Evolutionary conservation across 2,888 invertebrate genomes (phyloP).

Genomic region (Nephrocerus scutellatus): DNA sequence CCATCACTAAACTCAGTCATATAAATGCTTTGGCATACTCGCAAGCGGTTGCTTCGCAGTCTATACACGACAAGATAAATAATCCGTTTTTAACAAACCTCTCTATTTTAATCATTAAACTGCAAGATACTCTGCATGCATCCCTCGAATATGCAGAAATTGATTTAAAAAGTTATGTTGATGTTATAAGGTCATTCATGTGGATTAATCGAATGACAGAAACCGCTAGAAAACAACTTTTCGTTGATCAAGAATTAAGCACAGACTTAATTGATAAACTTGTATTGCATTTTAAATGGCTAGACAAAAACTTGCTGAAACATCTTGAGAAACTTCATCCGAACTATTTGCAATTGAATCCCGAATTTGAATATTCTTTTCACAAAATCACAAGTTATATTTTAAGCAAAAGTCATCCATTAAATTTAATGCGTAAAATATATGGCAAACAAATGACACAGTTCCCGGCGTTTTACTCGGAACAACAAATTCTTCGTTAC

Average conservation of each 20-base stretch:
- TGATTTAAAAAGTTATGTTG: conserved; percentile 28
- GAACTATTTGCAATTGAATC: conserved; percentile 19
- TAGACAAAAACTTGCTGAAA: conserved; percentile 56
- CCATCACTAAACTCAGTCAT: conserved; percentile 26
- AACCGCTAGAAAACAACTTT: conserved; percentile 32
- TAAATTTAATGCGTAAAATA: conserved; percentile 35
- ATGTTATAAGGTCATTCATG: conserved; percentile 31
- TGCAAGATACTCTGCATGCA: conserved; percentile 25
- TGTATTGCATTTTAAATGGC: conserved; percentile 67
- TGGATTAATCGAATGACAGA: conserved; percentile 42
- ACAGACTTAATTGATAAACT: conserved; percentile 56
- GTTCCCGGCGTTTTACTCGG: conserved; percentile 36
- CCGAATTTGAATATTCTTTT: conserved; percentile 23
- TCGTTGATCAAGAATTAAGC: conserved; percentile 42
- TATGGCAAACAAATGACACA: conserved; percentile 39
- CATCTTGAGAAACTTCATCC: conserved; percentile 22
- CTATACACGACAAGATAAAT: conserved; percentile 35
- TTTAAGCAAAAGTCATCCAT: conserved; percentile 30
- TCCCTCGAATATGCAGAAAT: conserved; percentile 26
- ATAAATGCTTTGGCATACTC: conserved; percentile 40
- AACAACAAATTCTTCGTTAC: conserved; percentile 32
- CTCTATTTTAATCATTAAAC: conserved; percentile 27
- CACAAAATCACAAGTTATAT: conserved; percentile 29
- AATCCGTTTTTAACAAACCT: conserved; percentile 35
- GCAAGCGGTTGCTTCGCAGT: conserved; percentile 30